Conservation (phyloP, 2,113 vertebrate genomes). For the Xenotilapia caudafasciata region DNA sequence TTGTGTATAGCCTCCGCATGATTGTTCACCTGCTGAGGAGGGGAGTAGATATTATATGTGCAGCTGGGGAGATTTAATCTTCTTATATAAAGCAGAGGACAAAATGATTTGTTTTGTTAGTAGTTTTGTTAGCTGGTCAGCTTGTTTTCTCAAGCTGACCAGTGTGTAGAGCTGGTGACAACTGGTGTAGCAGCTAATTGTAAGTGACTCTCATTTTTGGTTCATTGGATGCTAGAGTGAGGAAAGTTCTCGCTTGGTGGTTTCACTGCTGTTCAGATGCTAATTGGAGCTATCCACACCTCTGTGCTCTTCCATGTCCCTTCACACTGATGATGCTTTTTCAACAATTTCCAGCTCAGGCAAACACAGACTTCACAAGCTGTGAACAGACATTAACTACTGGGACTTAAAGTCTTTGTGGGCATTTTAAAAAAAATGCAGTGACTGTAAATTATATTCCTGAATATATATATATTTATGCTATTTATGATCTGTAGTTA, state of each 20-base stretch:
- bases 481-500: neutral
- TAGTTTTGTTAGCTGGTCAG: neutral
- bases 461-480: too few species aligned
- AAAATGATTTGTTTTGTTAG: neutral
- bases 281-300: neutral
- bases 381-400: neutral
- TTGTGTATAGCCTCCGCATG: constrained; percentile 11
- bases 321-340: neutral
- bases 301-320: too few species aligned
- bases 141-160: neutral
- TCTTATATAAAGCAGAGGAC: neutral
- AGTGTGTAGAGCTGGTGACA: neutral
- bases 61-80: neutral
- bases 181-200: neutral
- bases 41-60: neutral
- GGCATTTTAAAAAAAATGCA: neutral
- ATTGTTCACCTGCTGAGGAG: constrained; percentile 1
- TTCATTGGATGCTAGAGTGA: neutral
- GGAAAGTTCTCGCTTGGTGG: neutral
- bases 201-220: neutral
- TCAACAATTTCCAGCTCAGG: neutral
- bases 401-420: neutral
- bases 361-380: neutral
- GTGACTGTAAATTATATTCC: neutral
- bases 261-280: neutral